A percentile compares a stretch with the other conserved stretches of the same genome.
Evolutionary conservation across 2,797 vertebrate genomes (phyloP).

Genomic region (Fringilla coelebs): DNA sequence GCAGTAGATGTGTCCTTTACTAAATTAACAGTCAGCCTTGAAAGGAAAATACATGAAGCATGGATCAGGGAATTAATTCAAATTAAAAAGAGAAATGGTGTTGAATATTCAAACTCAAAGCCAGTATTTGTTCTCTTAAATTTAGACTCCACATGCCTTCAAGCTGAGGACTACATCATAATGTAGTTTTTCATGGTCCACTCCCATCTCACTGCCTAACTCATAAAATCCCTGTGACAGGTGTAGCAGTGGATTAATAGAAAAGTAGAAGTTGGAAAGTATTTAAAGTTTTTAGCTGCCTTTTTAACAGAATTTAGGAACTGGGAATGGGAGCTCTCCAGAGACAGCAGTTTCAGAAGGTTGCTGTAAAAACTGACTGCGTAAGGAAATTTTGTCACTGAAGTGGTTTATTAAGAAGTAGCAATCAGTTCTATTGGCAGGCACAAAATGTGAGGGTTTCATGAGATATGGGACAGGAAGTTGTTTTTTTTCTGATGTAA

Average conservation of each 20-base stretch:
- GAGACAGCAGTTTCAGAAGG: not conserved
- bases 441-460: not conserved
- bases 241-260: not conserved
- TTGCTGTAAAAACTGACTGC: not conserved
- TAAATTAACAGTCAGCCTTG: conserved; percentile 36
- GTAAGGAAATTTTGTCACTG: not conserved
- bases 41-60: conserved; percentile 22
- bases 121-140: conserved; percentile 18
- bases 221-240: not conserved
- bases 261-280: not conserved
- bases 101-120: conserved; percentile 13
- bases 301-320: not conserved
- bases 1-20: not conserved
- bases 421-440: not conserved
- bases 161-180: not conserved
- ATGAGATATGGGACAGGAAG: not conserved
- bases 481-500: not conserved
- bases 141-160: not conserved
- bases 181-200: not conserved
- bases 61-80: conserved; percentile 21
- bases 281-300: not conserved
- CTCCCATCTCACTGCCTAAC: not conserved
- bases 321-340: not conserved
- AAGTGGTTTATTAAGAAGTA: not conserved
- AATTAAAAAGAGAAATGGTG: not conserved